Evolutionary conservation across 1,140 invertebrate genomes (phyloP), one percentile per base, ranked within the genome.

Genomic region (Carposina sasakii): DNA sequence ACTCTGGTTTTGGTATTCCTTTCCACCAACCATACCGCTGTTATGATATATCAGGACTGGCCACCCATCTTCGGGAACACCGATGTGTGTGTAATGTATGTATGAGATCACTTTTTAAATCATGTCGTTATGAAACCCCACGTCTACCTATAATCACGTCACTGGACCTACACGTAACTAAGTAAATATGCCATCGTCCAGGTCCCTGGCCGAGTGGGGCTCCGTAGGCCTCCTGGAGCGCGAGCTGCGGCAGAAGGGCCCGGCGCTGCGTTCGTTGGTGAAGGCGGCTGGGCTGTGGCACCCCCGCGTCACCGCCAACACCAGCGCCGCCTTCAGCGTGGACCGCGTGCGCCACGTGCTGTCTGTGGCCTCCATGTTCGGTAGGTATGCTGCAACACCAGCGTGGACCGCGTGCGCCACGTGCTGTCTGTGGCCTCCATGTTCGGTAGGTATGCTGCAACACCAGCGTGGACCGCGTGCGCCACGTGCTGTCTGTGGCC

Each of bases 231-330:
- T 93, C n/a, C 87, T 99, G 54, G 97, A 99, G 81, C 89, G 90
- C 1, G 97, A 99, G 85, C 87, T 99, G 34, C 89, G 91, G 13
- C 90, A 95, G 60, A 90, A 95, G 60, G 90, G 93, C 20, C 88
- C 89, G 56, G 89, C 93, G 65, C 81, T 99, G 37, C 90, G 96
- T 26, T 98, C 96, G 0, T 93, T 99, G 16, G 94, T 99, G 52
- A 99, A 99, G 85, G 96, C 98, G 1, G 89, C 93, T 10, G 97
- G 97, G 0, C 86, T 98, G 9, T 97, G 95, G 95, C 93, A 96
- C 84, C 96, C 97, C 0, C 91, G 94, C 57, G 93, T 98, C 19
- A 97, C 98, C 77, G 88, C 90, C 3, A 96, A 97, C 67, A 95
- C 93, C 1, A 91, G 91, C 0, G 90, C 94, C 0, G 90, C 89